A percentile compares a stretch with the other conserved stretches of the same genome.
Conservation (phyloP, 2,113 vertebrate species). For the Entomyzon cyanotis region DNA sequence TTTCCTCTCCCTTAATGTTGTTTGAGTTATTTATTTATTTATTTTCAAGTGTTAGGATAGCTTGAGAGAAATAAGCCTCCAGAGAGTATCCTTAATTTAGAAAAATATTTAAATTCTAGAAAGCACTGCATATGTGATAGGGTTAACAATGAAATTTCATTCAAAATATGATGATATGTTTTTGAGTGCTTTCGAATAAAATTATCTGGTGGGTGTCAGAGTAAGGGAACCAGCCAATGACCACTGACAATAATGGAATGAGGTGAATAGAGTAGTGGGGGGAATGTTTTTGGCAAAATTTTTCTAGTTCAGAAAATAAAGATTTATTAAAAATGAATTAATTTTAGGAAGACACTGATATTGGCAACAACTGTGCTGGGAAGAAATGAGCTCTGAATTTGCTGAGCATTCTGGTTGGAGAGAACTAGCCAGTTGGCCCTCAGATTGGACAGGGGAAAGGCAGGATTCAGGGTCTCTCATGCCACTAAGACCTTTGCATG, state of each 20-base stretch:
- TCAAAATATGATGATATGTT: background rate
- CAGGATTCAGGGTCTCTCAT: background rate
- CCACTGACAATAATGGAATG: background rate
- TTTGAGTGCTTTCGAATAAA: background rate
- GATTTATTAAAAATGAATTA: background rate
- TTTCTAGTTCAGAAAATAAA: background rate
- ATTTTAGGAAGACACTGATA: background rate
- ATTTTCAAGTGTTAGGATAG: background rate
- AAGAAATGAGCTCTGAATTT: background rate
- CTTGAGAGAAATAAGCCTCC: background rate
- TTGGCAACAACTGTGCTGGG: background rate
- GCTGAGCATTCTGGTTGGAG: background rate
- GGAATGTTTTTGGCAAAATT: background rate
- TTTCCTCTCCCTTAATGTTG: background rate
- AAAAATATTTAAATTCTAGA: conserved; percentile 33
- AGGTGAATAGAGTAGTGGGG: background rate
- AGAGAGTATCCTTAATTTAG: background rate
- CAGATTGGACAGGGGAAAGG: background rate
- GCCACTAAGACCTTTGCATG: background rate
- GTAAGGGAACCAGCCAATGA: background rate
- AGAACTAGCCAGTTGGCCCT: background rate
- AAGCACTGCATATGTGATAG: background rate
- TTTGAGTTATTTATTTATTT: background rate
- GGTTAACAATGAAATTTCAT: background rate
- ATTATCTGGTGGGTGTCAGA: background rate